These are phyloP conservation scores for Barnardius zonarius DNA, from an alignment of 2,113 vertebrate genomes.

Conservation along the genomic window DNA sequence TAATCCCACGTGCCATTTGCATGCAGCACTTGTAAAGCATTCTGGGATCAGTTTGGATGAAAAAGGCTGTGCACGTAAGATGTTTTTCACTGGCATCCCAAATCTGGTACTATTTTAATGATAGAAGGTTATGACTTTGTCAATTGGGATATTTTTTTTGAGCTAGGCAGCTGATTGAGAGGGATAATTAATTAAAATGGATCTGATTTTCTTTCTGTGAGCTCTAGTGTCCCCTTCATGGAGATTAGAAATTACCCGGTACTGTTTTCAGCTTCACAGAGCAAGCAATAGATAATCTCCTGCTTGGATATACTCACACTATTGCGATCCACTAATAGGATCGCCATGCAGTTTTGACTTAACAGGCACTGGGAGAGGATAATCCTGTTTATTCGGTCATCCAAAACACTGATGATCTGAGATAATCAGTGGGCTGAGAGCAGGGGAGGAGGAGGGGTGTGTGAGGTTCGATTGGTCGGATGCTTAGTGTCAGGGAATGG, in stretches of 20 bases:
- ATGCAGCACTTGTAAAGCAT: slow-evolving; percentile 7
- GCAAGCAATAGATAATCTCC: slow-evolving; percentile 53
- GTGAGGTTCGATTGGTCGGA: background rate
- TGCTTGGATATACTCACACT: slow-evolving; percentile 20
- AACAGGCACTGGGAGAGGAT: slow-evolving; percentile 35
- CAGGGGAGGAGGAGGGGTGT: background rate
- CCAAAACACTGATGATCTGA: slow-evolving; percentile 48
- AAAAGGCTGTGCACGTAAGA: background rate
- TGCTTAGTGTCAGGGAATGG: background rate
- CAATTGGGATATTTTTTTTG: background rate
- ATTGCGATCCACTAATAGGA: slow-evolving; percentile 31
- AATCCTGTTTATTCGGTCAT: slow-evolving; percentile 68
- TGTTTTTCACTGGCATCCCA: background rate
- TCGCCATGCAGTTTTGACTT: slow-evolving; percentile 43
- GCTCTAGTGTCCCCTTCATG: slow-evolving; percentile 42
- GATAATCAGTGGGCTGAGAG: slow-evolving; percentile 23
- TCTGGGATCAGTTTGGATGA: slow-evolving; percentile 8
- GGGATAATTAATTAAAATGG: slow-evolving; percentile 31
- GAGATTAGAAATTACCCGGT: slow-evolving; percentile 58
- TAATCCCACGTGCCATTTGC: slow-evolving; percentile 53
- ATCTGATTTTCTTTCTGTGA: slow-evolving; percentile 21
- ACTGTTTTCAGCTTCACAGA: slow-evolving; percentile 44
- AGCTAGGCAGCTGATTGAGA: slow-evolving; percentile 2
- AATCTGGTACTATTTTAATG: background rate
- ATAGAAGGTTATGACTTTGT: background rate